Evolutionary conservation across 2,797 vertebrate genomes (phyloP).

Genomic region (Halcyon chelicuti): DNA sequence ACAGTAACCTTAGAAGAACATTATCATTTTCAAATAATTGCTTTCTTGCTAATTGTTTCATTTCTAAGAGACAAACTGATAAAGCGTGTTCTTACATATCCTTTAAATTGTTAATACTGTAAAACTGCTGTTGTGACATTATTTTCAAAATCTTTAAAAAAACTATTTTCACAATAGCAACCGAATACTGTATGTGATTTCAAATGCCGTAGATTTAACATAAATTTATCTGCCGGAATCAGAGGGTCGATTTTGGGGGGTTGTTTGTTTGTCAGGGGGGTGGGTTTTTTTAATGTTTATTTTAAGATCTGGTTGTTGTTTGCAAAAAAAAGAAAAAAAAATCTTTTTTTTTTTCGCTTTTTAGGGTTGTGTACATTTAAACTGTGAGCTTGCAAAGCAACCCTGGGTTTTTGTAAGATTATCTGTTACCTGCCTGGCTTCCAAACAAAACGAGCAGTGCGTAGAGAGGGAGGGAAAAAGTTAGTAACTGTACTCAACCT

Average conservation of each 20-base stretch:
- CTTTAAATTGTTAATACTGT: conserved; percentile 31
- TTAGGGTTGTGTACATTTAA: conserved; percentile 1
- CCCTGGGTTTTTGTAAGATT: conserved; percentile 8
- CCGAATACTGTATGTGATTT: neutral
- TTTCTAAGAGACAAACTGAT: conserved; percentile 25
- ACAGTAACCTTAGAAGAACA: conserved; percentile 48
- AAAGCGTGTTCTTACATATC: neutral
- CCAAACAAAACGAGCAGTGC: conserved; percentile 20
- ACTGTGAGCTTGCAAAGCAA: neutral
- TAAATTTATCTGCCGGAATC: neutral
- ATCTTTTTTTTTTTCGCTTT: neutral
- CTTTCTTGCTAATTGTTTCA: conserved; percentile 44
- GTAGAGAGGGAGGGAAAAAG: conserved; percentile 18
- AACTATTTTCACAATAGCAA: conserved; percentile 12
- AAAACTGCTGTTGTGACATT: neutral
- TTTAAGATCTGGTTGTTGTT: neutral
- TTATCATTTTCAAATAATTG: conserved; percentile 40
- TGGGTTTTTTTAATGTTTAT: neutral
- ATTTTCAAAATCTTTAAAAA: conserved; percentile 24
- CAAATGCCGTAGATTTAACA: neutral
- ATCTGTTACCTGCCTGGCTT: conserved; percentile 65
- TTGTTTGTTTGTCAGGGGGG: neutral
- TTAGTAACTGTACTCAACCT: conserved; percentile 31
- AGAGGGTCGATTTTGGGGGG: neutral
- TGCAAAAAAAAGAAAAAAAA: neutral